These are phyloP conservation scores for Darevskia nairensis DNA, from an alignment of 2,797 vertebrate species.

Conservation along the genomic window DNA sequence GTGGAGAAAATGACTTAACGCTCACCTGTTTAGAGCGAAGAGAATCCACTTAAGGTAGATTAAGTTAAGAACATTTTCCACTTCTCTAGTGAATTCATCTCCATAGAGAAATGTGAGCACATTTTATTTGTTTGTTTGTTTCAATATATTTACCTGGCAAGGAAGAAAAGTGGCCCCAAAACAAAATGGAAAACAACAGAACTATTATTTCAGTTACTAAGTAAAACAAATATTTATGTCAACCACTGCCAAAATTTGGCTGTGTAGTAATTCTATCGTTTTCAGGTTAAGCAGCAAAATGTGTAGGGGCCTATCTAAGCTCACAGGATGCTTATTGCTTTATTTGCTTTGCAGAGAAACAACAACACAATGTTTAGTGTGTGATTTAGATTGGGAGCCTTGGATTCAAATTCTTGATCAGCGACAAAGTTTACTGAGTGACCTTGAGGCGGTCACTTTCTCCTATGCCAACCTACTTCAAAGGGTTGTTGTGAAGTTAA, in stretches of 20 bases:
- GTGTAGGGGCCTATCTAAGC: background rate
- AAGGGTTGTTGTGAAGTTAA: no score
- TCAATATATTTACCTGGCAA: slow-evolving; percentile 31
- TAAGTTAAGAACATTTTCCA: slow-evolving; percentile 38
- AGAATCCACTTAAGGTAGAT: slow-evolving; percentile 45
- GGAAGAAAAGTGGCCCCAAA: background rate
- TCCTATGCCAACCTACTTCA: background rate
- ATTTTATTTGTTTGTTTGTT: slow-evolving; percentile 12
- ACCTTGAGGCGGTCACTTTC: background rate
- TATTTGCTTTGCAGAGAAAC: background rate
- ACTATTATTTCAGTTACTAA: background rate
- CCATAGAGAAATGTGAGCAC: slow-evolving; percentile 18
- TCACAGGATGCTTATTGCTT: background rate
- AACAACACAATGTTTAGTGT: background rate
- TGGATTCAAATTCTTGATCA: background rate
- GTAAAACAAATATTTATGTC: slow-evolving; percentile 3
- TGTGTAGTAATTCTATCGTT: background rate
- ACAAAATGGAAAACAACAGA: slow-evolving; percentile 18
- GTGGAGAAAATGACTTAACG: slow-evolving; percentile 20
- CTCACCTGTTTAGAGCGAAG: slow-evolving; percentile 30
- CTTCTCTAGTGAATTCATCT: slow-evolving; percentile 39
- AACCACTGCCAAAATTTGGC: background rate
- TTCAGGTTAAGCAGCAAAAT: background rate
- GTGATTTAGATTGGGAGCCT: background rate
- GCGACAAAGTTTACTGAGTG: background rate